Percentiles rank a stretch among this genome's conserved stretches.
Evolutionary conservation across 2,113 vertebrate species (phyloP).

Genomic region (Xiphophorus couchianus): DNA sequence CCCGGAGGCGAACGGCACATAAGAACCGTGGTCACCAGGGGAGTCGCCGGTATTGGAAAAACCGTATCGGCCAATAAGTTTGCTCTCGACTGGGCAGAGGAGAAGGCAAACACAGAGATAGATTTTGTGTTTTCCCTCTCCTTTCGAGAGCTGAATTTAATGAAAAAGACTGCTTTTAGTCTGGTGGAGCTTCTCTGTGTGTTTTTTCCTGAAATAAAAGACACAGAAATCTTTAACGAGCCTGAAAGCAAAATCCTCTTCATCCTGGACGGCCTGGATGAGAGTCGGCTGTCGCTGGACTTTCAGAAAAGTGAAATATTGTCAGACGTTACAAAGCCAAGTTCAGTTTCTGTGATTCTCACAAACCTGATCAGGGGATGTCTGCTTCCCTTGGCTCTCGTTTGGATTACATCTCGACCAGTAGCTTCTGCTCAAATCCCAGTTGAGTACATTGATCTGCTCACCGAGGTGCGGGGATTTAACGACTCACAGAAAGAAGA

Average conservation of each 20-base stretch:
- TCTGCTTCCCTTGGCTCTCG: conserved; percentile 45
- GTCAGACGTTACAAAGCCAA: conserved; percentile 32
- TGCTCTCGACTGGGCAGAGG: conserved; percentile 68
- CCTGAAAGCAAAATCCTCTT: conserved; percentile 45
- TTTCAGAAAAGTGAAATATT: conserved; percentile 58
- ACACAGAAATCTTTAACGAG: conserved; percentile 25
- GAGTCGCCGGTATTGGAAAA: conserved; percentile 74
- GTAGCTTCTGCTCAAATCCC: conserved; percentile 63
- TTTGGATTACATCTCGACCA: conserved; percentile 70
- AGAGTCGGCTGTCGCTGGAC: conserved; percentile 61
- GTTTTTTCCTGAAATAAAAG: conserved; percentile 60
- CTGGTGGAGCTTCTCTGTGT: conserved; percentile 42
- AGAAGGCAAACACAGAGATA: conserved; percentile 47
- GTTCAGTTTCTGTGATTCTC: conserved; percentile 40
- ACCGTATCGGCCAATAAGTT: conserved; percentile 62
- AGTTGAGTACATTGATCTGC: conserved; percentile 31
- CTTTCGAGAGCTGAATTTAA: conserved; percentile 68
- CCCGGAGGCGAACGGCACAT: background rate
- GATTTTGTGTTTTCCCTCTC: conserved; percentile 64
- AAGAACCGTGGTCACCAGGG: conserved; percentile 66
- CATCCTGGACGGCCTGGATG: conserved; percentile 72
- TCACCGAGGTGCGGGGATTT: conserved; percentile 72
- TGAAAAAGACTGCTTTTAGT: conserved; percentile 38
- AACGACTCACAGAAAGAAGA: conserved; percentile 68
- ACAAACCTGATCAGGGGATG: conserved; percentile 67